Percentiles rank a stretch among this genome's conserved stretches.
These are phyloP conservation scores for Pluvianellus socialis DNA, from an alignment of 2,113 vertebrate genomes.

Conservation along the genomic window DNA sequence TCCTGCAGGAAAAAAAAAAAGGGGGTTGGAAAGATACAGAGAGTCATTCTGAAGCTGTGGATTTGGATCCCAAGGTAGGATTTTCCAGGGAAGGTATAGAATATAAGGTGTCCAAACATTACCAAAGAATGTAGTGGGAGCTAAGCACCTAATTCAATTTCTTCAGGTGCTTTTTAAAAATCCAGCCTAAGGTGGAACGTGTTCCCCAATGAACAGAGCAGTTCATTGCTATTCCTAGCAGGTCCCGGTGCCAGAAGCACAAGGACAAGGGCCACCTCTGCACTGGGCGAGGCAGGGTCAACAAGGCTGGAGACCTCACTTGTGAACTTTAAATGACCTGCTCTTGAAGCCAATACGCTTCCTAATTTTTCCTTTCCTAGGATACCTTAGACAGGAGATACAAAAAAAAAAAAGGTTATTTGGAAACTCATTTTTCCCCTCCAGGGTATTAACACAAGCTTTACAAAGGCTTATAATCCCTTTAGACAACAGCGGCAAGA, in stretches of 20 bases:
- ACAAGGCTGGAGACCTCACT: background rate
- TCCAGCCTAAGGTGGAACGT: background rate
- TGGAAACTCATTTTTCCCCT: slow-evolving; percentile 58
- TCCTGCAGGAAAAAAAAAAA: background rate
- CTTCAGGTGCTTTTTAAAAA: background rate
- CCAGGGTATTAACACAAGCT: slow-evolving; percentile 65
- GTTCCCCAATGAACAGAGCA: background rate
- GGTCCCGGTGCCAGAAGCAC: background rate
- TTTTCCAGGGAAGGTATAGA: background rate
- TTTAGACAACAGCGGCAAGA: slow-evolving; percentile 64
- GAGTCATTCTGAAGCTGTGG: background rate
- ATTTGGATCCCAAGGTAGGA: background rate
- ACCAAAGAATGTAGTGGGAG: background rate
- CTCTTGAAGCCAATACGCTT: background rate
- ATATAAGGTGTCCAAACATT: background rate
- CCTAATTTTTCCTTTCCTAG: background rate
- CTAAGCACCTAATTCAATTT: background rate
- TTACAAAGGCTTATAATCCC: slow-evolving; percentile 72
- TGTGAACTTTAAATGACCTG: background rate
- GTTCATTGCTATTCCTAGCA: background rate
- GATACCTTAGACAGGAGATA: slow-evolving; percentile 22
- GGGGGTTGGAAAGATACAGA: background rate
- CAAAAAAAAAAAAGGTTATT: slow-evolving; percentile 32
- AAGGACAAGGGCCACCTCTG: background rate
- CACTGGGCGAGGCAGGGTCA: background rate